Evolutionary conservation across 2,888 invertebrate species (phyloP).

Genomic region (Dasypogon diadema): DNA sequence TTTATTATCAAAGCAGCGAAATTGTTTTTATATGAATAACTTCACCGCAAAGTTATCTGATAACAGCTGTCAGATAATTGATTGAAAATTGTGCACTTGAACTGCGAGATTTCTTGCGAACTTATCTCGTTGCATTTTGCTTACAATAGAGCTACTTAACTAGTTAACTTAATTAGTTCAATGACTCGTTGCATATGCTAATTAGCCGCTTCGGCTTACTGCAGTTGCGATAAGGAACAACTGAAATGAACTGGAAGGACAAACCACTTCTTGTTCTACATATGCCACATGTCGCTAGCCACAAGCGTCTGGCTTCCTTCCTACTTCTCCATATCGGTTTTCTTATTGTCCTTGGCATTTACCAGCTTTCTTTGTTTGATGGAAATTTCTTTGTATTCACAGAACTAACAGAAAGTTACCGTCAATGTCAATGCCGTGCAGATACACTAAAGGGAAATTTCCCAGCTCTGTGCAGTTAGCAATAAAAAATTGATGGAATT

Average conservation of each 20-base stretch:
- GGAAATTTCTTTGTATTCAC: conserved; percentile 26
- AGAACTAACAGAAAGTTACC: conserved; percentile 5
- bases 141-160: too few relatives aligned
- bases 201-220: background rate
- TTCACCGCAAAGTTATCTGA: too few relatives aligned
- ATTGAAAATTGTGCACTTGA: too few relatives aligned
- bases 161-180: background rate
- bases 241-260: conserved; percentile 1
- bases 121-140: too few relatives aligned
- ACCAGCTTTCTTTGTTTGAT: conserved; percentile 34
- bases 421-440: conserved; percentile 30
- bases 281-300: background rate
- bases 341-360: conserved; percentile 36
- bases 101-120: too few relatives aligned
- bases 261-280: background rate
- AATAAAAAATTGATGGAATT: conserved; percentile 48
- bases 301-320: conserved; percentile 7
- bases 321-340: background rate
- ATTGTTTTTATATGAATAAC: too few relatives aligned
- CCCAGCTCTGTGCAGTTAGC: background rate
- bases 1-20: too few relatives aligned
- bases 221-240: conserved; percentile 5
- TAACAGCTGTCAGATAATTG: too few relatives aligned
- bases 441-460: background rate
- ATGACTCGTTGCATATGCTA: background rate